Percentiles rank a stretch among this genome's conserved stretches.
Evolutionary conservation across 92 coral and sea anemone genomes (phyloP).

Genomic region (Plumapathes pennacea): DNA sequence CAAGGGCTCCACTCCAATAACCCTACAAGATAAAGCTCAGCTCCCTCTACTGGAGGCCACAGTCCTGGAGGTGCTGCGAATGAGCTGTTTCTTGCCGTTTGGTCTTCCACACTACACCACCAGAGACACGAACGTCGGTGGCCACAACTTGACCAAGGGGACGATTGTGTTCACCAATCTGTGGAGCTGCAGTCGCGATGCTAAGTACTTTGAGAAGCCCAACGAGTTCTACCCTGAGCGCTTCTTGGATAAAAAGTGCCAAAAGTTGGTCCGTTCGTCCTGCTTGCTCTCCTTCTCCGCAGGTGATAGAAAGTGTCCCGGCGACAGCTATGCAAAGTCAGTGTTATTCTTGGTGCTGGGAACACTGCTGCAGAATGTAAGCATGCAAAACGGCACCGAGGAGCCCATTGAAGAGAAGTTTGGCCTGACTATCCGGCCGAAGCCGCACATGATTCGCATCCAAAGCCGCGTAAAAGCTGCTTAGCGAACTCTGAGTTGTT

Average conservation of each 20-base stretch:
- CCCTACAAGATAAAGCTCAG: constrained; percentile 69
- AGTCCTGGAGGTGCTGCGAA: constrained; percentile 79
- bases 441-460: constrained; percentile 63
- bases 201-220: constrained; percentile 76
- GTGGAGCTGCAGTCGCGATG: constrained; percentile 93
- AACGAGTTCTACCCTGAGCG: constrained; percentile 84
- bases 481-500: too few relatives aligned
- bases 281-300: constrained; percentile 85
- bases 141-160: constrained; percentile 72
- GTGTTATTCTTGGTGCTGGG: constrained; percentile 82
- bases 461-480: neutral
- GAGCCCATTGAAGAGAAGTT: constrained; percentile 80
- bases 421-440: constrained; percentile 86
- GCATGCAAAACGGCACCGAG: constrained; percentile 62
- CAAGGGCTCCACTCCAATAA: constrained; percentile 61
- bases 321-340: constrained; percentile 79
- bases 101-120: constrained; percentile 96
- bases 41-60: constrained; percentile 95
- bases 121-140: constrained; percentile 76
- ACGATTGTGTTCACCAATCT: constrained; percentile 86
- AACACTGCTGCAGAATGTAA: constrained; percentile 74
- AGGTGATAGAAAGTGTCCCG: constrained; percentile 95
- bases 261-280: constrained; percentile 57
- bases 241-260: constrained; percentile 71
- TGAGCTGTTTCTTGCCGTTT: constrained; percentile 86